phyloP scores from a whole-genome alignment of 2,888 invertebrate species.

The Torymus tubicola region DNA sequence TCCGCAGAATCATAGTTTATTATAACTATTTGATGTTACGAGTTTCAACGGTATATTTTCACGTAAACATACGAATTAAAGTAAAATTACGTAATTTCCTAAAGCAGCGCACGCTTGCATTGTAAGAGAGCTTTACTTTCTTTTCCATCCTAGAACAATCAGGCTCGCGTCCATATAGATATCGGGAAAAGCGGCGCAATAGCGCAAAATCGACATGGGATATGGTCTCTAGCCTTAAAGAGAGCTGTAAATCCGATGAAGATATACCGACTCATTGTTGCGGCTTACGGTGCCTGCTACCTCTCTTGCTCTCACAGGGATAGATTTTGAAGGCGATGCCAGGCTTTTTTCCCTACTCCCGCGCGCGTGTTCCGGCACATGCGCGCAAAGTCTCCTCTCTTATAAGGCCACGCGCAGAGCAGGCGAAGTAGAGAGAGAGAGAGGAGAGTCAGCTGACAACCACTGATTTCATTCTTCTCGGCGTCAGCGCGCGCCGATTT shows the following conservation, averaged over 20 bases:
- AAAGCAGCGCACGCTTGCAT: too few species aligned
- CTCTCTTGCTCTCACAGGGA: neutral
- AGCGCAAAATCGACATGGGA: neutral
- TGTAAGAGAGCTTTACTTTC: too few species aligned
- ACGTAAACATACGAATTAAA: too few species aligned
- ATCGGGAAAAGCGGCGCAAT: neutral
- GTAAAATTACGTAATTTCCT: too few species aligned
- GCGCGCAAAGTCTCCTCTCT: slow-evolving; percentile 18
- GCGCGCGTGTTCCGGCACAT: slow-evolving; percentile 29
- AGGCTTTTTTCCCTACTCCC: neutral
- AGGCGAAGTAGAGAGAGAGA: too few species aligned
- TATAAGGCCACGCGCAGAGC: slow-evolving; percentile 21
- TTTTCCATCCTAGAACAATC: too few species aligned
- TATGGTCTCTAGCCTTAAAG: slow-evolving; percentile 24
- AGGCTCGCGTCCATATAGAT: too few species aligned
- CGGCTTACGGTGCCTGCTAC: neutral
- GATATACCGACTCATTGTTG: slow-evolving; percentile 54
- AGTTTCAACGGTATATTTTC: too few species aligned
- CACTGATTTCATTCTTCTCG: slow-evolving; percentile 37
- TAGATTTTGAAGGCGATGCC: slow-evolving; percentile 15
- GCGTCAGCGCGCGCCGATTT: slow-evolving; percentile 18
- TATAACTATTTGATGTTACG: too few species aligned
- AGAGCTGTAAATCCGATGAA: slow-evolving; percentile 47
- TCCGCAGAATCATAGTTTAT: too few species aligned
- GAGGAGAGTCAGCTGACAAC: slow-evolving; percentile 18